Conservation (phyloP, 1,140 invertebrate genomes). For the Drosophila littoralis region DNA sequence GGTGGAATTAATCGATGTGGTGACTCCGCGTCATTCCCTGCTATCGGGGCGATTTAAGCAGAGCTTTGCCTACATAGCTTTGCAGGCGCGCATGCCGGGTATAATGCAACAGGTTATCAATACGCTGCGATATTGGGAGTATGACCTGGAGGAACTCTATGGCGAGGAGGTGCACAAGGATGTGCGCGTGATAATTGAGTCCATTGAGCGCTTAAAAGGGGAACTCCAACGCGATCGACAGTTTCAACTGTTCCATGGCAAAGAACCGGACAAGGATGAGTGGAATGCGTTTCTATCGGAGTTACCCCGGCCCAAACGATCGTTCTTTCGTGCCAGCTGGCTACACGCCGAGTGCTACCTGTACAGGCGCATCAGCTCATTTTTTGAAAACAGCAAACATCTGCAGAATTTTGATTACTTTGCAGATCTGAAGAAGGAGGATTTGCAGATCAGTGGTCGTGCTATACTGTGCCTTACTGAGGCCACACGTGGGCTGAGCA, state of each 20-base stretch:
- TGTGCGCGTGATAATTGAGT: slow-evolving; percentile 26
- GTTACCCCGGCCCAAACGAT: slow-evolving; percentile 46
- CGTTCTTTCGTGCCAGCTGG: slow-evolving; percentile 94
- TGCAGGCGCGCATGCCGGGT: slow-evolving; percentile 55
- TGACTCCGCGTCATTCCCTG: slow-evolving; percentile 60
- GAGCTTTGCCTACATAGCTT: slow-evolving; percentile 62
- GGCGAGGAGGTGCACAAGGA: slow-evolving; percentile 49
- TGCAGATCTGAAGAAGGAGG: slow-evolving; percentile 88
- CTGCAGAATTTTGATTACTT: slow-evolving; percentile 92
- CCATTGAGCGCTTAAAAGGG: slow-evolving; percentile 34
- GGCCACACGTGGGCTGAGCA: slow-evolving; percentile 35
- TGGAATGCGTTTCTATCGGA: slow-evolving; percentile 67
- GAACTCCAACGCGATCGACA: slow-evolving; percentile 44
- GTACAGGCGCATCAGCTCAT: slow-evolving; percentile 93
- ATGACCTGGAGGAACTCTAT: background rate
- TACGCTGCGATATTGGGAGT: background rate
- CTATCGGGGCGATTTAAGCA: slow-evolving; percentile 65
- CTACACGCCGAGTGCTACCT: slow-evolving; percentile 97
- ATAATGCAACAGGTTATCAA: slow-evolving; percentile 56
- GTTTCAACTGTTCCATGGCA: slow-evolving; percentile 51
- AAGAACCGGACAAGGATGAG: slow-evolving; percentile 58
- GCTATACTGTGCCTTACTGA: slow-evolving; percentile 86
- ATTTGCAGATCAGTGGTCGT: slow-evolving; percentile 86
- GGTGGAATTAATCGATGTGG: slow-evolving; percentile 1
- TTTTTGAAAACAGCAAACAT: slow-evolving; percentile 89